phyloP scores from a whole-genome alignment of 2,888 invertebrate genomes.

The Ernsta delagoae region DNA sequence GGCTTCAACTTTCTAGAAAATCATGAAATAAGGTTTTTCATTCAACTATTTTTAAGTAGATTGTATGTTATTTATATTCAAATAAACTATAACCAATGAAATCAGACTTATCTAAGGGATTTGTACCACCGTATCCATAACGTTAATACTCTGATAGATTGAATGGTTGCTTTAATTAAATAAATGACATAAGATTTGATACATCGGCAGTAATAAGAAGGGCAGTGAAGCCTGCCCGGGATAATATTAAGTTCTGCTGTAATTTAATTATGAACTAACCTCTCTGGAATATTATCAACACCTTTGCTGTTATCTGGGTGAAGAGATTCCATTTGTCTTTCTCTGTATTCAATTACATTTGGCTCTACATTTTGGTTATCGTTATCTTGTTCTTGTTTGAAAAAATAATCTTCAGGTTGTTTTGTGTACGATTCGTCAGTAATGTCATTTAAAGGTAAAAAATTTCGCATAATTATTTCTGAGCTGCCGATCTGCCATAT shows the following conservation, averaged over 20 bases:
- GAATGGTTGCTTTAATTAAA: too few relatives aligned
- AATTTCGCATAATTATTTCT: conserved; percentile 58
- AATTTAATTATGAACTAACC: conserved; percentile 35
- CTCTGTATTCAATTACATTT: conserved; percentile 34
- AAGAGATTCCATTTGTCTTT: conserved; percentile 37
- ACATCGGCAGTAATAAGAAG: too few relatives aligned
- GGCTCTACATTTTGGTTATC: background rate
- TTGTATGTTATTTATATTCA: too few relatives aligned
- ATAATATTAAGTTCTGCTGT: too few relatives aligned
- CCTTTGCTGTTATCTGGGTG: conserved; percentile 43
- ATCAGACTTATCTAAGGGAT: background rate
- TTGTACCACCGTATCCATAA: too few relatives aligned
- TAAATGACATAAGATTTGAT: too few relatives aligned
- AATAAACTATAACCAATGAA: too few relatives aligned
- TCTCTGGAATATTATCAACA: conserved; percentile 42
- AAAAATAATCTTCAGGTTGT: conserved; percentile 13
- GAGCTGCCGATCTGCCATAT: conserved; percentile 50
- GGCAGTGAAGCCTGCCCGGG: too few relatives aligned
- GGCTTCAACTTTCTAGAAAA: conserved; percentile 33
- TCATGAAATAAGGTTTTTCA: background rate
- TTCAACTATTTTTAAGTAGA: background rate
- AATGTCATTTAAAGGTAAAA: conserved; percentile 23
- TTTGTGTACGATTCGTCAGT: background rate
- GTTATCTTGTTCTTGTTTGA: conserved; percentile 4
- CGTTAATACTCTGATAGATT: too few relatives aligned